These are phyloP conservation scores for Drosophila arizonae DNA, from an alignment of 1,140 invertebrate species.

Conservation along the genomic window DNA sequence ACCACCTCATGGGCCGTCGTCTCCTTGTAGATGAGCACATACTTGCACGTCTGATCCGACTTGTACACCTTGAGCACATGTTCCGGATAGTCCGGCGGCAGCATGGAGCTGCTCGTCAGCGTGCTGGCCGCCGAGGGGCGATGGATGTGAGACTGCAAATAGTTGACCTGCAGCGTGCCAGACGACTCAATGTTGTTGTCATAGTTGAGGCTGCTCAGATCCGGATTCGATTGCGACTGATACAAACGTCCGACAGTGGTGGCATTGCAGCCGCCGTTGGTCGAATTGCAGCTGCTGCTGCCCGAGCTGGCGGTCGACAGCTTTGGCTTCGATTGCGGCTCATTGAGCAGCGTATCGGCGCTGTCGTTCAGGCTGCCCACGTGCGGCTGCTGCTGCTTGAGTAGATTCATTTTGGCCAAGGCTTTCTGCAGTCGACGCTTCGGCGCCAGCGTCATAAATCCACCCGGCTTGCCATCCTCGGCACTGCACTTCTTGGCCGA, in stretches of 20 bases:
- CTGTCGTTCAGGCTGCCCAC: slow-evolving; percentile 65
- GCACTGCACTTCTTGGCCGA: slow-evolving; percentile 85
- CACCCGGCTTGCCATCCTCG: slow-evolving; percentile 85
- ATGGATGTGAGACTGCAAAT: slow-evolving; percentile 64
- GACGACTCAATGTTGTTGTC: slow-evolving; percentile 84
- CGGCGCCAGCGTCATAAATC: slow-evolving; percentile 94
- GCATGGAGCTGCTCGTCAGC: slow-evolving; percentile 54
- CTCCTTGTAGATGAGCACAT: slow-evolving; percentile 98
- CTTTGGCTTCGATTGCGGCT: slow-evolving; percentile 52
- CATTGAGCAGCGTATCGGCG: slow-evolving; percentile 63
- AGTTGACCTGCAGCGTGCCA: slow-evolving; percentile 60
- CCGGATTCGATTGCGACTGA: slow-evolving; percentile 95
- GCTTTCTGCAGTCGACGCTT: slow-evolving; percentile 93
- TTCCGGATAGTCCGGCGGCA: slow-evolving; percentile 92
- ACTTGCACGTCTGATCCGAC: slow-evolving; percentile 98
- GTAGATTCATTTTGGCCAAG: slow-evolving; percentile 94
- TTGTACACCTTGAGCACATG: slow-evolving; percentile 99
- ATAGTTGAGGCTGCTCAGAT: slow-evolving; percentile 90
- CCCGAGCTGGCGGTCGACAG: slow-evolving; percentile 54
- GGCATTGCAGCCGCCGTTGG: slow-evolving; percentile 40
- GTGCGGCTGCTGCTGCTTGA: slow-evolving; percentile 87
- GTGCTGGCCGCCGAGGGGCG: slow-evolving; percentile 74
- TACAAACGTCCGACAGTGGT: slow-evolving; percentile 84
- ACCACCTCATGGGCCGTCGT: slow-evolving; percentile 99
- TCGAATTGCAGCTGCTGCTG: slow-evolving; percentile 54